Evolutionary conservation across 1,140 invertebrate genomes (phyloP).

Genomic region (Aethina tumida): DNA sequence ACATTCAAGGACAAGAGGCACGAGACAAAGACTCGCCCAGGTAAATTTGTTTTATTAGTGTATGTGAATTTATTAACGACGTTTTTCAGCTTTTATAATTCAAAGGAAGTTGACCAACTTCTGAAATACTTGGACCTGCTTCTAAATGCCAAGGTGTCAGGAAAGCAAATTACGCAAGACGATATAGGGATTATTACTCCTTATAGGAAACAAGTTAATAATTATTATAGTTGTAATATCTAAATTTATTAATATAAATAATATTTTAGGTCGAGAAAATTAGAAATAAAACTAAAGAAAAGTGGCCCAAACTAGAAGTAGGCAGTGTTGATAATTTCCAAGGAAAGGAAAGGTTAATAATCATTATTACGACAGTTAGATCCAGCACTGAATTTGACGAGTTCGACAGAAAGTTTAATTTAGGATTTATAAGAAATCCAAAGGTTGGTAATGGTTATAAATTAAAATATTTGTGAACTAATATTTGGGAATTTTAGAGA

Average conservation of each 20-base stretch:
- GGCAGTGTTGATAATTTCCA: constrained; percentile 93
- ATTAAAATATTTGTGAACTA: too few relatives aligned
- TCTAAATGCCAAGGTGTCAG: constrained; percentile 47
- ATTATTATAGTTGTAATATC: too few relatives aligned
- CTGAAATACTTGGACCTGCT: constrained; percentile 39
- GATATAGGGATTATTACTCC: constrained; percentile 88
- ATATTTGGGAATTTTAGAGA: constrained; percentile 38
- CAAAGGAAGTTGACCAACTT: constrained; percentile 41
- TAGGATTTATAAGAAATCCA: constrained; percentile 67
- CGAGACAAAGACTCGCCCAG: constrained; percentile 69
- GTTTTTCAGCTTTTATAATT: constrained; percentile 54
- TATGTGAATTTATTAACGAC: too few relatives aligned
- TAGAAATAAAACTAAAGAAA: constrained; percentile 47
- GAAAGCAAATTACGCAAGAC: constrained; percentile 46
- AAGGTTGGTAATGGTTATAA: constrained; percentile 42
- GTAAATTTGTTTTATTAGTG: too few relatives aligned
- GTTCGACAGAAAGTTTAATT: constrained; percentile 45
- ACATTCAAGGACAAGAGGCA: constrained; percentile 62
- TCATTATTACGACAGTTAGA: constrained; percentile 80
- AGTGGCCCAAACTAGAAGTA: constrained; percentile 58
- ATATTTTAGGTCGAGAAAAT: too few relatives aligned
- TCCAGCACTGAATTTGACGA: constrained; percentile 36
- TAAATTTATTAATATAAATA: too few relatives aligned
- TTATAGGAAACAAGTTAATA: constrained; percentile 86
- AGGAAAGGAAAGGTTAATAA: constrained; percentile 76